These are phyloP conservation scores for Homarus gammarus DNA, from an alignment of 2,888 invertebrate species.

Conservation along the genomic window DNA sequence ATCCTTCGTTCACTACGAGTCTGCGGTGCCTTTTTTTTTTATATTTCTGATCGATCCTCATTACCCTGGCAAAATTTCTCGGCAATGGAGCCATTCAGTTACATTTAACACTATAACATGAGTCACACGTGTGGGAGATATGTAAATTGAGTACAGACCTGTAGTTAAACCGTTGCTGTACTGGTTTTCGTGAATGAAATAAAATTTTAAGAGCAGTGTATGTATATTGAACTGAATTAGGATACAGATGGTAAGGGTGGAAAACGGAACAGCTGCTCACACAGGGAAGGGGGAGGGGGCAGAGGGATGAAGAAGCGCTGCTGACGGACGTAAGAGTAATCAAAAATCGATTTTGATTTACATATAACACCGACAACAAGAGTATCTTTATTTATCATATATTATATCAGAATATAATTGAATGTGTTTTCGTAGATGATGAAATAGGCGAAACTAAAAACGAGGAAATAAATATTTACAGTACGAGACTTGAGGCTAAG, in stretches of 20 bases:
- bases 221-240: slow-evolving; percentile 34
- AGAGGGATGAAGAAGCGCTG: background rate
- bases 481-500: background rate
- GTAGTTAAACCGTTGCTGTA: background rate
- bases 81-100: background rate
- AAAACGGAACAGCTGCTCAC: slow-evolving; percentile 66
- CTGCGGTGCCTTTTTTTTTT: background rate
- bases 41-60: slow-evolving; percentile 17
- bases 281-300: slow-evolving; percentile 27
- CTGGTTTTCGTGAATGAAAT: background rate
- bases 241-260: slow-evolving; percentile 68
- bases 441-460: background rate
- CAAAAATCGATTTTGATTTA: slow-evolving; percentile 38
- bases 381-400: background rate
- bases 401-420: background rate
- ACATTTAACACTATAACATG: background rate
- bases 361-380: background rate
- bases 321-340: slow-evolving; percentile 41
- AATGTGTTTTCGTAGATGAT: background rate
- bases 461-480: background rate
- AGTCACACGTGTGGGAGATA: background rate
- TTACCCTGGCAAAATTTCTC: slow-evolving; percentile 6
- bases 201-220: slow-evolving; percentile 23
- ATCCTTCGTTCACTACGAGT: background rate
- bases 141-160: background rate